Evolutionary conservation across 2,797 vertebrate genomes (phyloP), one percentile per base, ranked within the genome.

Genomic region (Urosaurus nigricauda): DNA sequence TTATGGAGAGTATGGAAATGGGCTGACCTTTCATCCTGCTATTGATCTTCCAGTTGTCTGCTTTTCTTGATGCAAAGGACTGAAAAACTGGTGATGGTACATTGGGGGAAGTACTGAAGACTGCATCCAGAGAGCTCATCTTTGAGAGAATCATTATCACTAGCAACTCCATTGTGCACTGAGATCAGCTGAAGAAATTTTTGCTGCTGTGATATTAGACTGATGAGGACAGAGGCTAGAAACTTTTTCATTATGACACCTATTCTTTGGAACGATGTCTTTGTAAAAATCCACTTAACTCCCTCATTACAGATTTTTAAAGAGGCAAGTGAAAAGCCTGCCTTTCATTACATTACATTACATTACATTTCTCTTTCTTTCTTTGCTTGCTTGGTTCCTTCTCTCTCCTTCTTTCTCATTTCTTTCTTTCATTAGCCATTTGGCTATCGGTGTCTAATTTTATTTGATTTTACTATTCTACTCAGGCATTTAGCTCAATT

Each of bases 11-110:
- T 68, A 79, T 63, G 65, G 63, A 85, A 73, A 79, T 37, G 37
- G 51, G 56, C 40, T 53, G 40, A 83, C 58, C 84, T 65, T 87
- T 87, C 43, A 37, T 58, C 56, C 26, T 85, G 37, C 8, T 53
- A 53, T 53, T 68, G 73, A 65, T 51, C 53, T n/a, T 60, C 29
- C 73, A 32, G 21, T 51, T 87, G 4, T 70, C 75, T 68, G 29
- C 29, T 63, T 60, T 43, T 32, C 58, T 37, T 53, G 51, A 29
- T 21, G 16, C 35, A 14, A 84, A 83, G 37, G 17, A 16, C 16
- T 8, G 13, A 40, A 74, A 51, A 56, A 16, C 2, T 16, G 51
- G 35, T 35, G 63, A 51, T 68, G 47, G 77, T 86, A 79, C 21
- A 24, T 26, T 60, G 60, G 56, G 53, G 35, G 71, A 87, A 85